These are phyloP conservation scores for Dryobotodes eremita DNA, from an alignment of 2,888 invertebrate genomes.

Conservation along the genomic window DNA sequence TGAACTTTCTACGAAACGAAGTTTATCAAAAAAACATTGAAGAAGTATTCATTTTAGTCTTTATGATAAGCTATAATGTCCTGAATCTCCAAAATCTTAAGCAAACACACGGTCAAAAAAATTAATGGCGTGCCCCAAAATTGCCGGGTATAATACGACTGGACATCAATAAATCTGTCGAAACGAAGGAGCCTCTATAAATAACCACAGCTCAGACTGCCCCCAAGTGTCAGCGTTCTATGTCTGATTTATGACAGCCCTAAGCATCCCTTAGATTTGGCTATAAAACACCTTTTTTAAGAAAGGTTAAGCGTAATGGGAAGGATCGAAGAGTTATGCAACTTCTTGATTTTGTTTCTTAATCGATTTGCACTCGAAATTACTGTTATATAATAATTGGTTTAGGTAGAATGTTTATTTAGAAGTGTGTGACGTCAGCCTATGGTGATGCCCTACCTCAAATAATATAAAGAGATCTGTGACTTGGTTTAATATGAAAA, in stretches of 20 bases:
- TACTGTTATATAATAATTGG: too few relatives aligned
- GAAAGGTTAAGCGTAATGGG: slow-evolving; percentile 40
- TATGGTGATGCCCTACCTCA: background rate
- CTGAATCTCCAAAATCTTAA: background rate
- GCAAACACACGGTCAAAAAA: slow-evolving; percentile 7
- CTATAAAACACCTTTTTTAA: slow-evolving; percentile 50
- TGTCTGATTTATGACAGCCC: slow-evolving; percentile 62
- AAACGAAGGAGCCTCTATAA: slow-evolving; percentile 48
- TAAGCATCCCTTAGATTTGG: slow-evolving; percentile 47
- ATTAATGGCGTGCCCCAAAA: slow-evolving; percentile 15
- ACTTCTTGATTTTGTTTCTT: slow-evolving; percentile 38
- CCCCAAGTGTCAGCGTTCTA: slow-evolving; percentile 39
- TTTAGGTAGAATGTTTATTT: background rate
- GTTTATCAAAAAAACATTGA: background rate
- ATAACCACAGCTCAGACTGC: slow-evolving; percentile 58
- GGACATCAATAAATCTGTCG: slow-evolving; percentile 61
- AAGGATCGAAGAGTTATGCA: slow-evolving; percentile 20
- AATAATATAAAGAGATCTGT: background rate
- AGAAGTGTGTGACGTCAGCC: too few relatives aligned
- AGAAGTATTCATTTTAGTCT: background rate
- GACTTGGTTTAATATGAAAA: background rate
- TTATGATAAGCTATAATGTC: background rate
- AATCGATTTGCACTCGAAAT: slow-evolving; percentile 10
- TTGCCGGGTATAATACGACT: slow-evolving; percentile 17
- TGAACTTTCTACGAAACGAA: background rate